phyloP scores from a whole-genome alignment of 2,113 vertebrate genomes.

The Noturus placidus region DNA sequence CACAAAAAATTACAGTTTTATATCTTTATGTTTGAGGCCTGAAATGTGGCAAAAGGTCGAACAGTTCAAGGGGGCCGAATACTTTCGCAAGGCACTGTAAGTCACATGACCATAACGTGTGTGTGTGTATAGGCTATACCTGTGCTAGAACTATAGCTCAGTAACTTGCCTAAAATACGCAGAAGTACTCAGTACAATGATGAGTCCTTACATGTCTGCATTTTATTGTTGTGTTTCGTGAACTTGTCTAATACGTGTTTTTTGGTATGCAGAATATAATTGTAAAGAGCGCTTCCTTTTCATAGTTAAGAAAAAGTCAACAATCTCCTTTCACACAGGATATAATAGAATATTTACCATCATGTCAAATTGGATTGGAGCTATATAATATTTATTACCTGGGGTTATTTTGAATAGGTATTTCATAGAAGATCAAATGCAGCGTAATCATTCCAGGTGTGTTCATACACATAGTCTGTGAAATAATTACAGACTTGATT shows the following conservation, averaged over 20 bases:
- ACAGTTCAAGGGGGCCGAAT: too few relatives aligned
- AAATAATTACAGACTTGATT: background rate
- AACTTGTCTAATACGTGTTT: background rate
- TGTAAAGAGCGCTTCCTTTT: background rate
- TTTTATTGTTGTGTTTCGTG: background rate
- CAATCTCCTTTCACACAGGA: background rate
- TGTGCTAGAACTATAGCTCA: background rate
- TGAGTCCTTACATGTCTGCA: background rate
- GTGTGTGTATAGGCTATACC: background rate
- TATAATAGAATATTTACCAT: background rate
- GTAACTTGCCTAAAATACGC: background rate
- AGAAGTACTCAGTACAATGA: background rate
- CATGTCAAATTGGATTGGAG: background rate
- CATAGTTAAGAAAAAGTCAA: too few relatives aligned
- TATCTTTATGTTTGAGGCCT: too few relatives aligned
- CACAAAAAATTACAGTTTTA: too few relatives aligned
- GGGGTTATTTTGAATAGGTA: background rate
- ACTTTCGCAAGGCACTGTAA: too few relatives aligned
- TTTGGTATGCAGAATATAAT: background rate
- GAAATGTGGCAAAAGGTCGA: too few relatives aligned
- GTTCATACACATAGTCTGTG: background rate
- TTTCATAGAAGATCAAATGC: background rate
- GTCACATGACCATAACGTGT: background rate
- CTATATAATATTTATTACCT: background rate
- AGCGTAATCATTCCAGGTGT: background rate